Evolutionary conservation across 2,888 invertebrate species (phyloP), one percentile per base, ranked within the genome.

Genomic region (Rambutsinella grinnellia): DNA sequence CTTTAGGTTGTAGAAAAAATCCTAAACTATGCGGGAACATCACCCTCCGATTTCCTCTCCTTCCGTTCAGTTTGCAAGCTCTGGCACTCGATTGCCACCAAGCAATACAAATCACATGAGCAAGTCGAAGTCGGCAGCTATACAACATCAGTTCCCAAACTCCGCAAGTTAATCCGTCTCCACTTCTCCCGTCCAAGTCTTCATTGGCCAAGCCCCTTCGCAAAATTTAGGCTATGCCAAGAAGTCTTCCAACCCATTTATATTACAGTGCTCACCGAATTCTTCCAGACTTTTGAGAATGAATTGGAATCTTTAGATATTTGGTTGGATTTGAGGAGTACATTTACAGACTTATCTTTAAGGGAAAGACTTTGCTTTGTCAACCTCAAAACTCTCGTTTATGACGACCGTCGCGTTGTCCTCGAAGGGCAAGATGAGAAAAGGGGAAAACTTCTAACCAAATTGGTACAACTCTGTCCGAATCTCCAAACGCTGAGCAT

Each of bases 241-340:
- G 79, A 79, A 23, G 57, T 74, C 1, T 79, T 76, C 26, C 68
- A 69, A 24, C 51, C 63, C 5, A 63, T 68, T 26, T 77, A 79
- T 36, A 56, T 57, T 36, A 15, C 49, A 3, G 26, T 70, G 8
- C 24, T 79, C 2, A 23, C 56, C 3, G 68, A 79, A 44, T 77
- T 79, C 62, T 79, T 79, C 36, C 61, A 62, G 23, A 62, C 60
- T 1, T 74, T 77, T 23, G 49, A 66, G 0, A 36, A 62, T 6
- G 3, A 54, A 1, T 27, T 79, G 10, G 74, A 72, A 28, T 23
- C 57, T 5, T 26, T 79, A 0, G 70, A 63, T 24, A 66, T 79
- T 21, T 79, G 79, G 79, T 19, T 79, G 6, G 79, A 79, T 51
- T 56, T 74, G 17, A 49, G 72, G 46, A 74, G 74, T 21, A 66